phyloP scores from a whole-genome alignment of 2,797 vertebrate genomes.

The Arvicola amphibius region DNA sequence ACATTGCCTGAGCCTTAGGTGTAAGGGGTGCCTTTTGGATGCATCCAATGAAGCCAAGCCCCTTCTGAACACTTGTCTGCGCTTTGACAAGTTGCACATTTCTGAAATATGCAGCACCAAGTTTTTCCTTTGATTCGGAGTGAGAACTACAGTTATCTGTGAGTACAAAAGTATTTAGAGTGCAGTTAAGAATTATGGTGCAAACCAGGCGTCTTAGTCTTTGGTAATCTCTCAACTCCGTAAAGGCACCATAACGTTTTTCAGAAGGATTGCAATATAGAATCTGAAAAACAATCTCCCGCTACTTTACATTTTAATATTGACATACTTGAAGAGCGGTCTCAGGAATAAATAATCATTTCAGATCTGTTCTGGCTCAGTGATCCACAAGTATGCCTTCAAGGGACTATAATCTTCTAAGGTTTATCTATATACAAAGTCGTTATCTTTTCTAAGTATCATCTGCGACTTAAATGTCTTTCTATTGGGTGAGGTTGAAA shows the following conservation, averaged over 20 bases:
- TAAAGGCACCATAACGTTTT: background rate
- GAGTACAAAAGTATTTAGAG: background rate
- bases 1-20: background rate
- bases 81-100: background rate
- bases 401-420: slow-evolving; percentile 67
- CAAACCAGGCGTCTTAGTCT: background rate
- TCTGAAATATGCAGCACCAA: background rate
- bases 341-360: slow-evolving; percentile 73
- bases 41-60: background rate
- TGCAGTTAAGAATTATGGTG: background rate
- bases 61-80: background rate
- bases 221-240: background rate
- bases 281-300: slow-evolving; percentile 14
- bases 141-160: background rate
- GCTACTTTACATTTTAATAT: slow-evolving; percentile 73
- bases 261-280: slow-evolving; percentile 50
- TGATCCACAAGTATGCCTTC: slow-evolving; percentile 57
- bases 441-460: slow-evolving; percentile 65
- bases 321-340: slow-evolving; percentile 56
- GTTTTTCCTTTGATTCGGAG: background rate
- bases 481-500: slow-evolving; percentile 57
- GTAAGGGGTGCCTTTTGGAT: background rate
- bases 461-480: slow-evolving; percentile 65
- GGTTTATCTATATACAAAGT: slow-evolving; percentile 70
- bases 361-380: slow-evolving; percentile 70